phyloP scores from a whole-genome alignment of 2,113 vertebrate species.

The Zosterops borbonicus region DNA sequence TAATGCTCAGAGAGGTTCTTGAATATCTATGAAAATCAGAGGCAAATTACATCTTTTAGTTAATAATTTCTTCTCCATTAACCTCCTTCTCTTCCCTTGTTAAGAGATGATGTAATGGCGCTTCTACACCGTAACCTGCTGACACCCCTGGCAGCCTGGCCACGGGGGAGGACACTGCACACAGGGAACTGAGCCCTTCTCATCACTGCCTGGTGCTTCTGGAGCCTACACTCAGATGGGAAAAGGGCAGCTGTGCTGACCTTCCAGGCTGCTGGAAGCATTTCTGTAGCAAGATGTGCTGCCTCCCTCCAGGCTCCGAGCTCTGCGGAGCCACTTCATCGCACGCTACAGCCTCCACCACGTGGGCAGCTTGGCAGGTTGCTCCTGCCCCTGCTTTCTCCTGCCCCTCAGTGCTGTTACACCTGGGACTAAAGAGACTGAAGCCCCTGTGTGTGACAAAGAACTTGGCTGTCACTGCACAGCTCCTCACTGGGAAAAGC shows the following conservation, averaged over 20 bases:
- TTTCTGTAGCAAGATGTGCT: neutral
- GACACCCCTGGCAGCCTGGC: neutral
- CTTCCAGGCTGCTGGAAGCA: neutral
- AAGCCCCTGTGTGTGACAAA: neutral
- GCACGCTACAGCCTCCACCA: neutral
- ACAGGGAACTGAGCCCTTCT: neutral
- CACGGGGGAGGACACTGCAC: neutral
- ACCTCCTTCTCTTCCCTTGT: constrained; percentile 51
- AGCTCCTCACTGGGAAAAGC: neutral
- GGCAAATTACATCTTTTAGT: constrained; percentile 67
- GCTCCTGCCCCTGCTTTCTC: neutral
- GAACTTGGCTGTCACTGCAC: neutral
- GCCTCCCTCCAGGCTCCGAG: neutral
- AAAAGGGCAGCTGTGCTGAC: neutral
- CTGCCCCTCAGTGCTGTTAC: neutral
- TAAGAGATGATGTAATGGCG: constrained; percentile 58
- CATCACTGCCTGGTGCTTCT: neutral
- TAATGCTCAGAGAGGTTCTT: constrained; percentile 50
- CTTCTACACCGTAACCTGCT: neutral
- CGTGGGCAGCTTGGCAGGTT: accelerated
- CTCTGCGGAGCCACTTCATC: neutral
- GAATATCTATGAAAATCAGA: constrained; percentile 64
- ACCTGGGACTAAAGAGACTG: neutral
- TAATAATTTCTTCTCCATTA: constrained; percentile 67
- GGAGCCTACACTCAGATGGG: neutral